Percentiles rank a stretch among this genome's conserved stretches.
phyloP scores from a whole-genome alignment of 2,888 invertebrate species.

The Chirona hameri region DNA sequence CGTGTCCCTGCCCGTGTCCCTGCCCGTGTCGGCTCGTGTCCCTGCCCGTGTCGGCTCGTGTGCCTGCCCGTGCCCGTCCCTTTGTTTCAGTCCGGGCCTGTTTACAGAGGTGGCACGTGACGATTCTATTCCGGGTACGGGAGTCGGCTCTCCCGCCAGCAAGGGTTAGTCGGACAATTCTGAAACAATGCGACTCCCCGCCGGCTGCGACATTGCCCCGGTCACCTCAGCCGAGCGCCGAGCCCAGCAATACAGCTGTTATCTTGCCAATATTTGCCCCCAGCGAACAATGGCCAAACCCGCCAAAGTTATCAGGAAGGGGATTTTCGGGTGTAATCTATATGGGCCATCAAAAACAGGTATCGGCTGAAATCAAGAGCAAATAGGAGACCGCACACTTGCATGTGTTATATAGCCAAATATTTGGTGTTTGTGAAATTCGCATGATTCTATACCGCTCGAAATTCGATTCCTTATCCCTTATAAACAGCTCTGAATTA shows the following conservation, averaged over 20 bases:
- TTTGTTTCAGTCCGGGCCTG: not conserved
- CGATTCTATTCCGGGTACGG: not conserved
- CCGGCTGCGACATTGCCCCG: not conserved
- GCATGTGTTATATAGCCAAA: not conserved
- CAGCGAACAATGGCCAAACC: not conserved
- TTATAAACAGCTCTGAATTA: not conserved
- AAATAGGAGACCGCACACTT: not conserved
- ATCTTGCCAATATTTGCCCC: not conserved
- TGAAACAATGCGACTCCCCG: constrained; percentile 13
- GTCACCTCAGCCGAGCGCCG: not conserved
- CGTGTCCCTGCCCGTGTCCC: no score
- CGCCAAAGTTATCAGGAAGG: not conserved
- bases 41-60: no score
- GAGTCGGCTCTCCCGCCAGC: not conserved
- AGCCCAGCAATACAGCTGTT: not conserved
- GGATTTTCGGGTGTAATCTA: not conserved
- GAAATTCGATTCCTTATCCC: no score
- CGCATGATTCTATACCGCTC: no score
- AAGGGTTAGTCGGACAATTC: not conserved
- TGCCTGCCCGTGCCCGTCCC: not conserved
- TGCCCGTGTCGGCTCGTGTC: no score
- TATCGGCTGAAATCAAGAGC: not conserved
- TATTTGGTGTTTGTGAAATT: no score
- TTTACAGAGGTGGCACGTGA: not conserved
- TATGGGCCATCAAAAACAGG: not conserved